A percentile compares a stretch with the other conserved stretches of the same genome.
phyloP scores from a whole-genome alignment of 2,113 vertebrate species.

The Scomber japonicus region DNA sequence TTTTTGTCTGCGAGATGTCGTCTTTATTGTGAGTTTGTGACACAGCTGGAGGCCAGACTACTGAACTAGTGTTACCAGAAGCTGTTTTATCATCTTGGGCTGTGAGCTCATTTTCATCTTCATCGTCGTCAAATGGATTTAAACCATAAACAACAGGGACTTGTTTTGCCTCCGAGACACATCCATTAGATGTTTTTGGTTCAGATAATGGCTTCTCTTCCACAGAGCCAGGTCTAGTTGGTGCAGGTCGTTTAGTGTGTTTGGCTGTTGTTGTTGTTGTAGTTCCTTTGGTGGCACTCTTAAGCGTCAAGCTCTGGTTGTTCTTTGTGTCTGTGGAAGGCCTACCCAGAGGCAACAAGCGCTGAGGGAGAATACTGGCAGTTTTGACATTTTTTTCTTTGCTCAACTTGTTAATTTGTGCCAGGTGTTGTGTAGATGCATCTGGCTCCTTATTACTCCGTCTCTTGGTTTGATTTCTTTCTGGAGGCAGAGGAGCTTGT shows the following conservation, averaged over 20 bases:
- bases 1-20: slow-evolving; percentile 32
- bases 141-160: background rate
- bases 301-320: slow-evolving; percentile 14
- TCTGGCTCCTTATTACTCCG: slow-evolving; percentile 28
- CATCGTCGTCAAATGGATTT: slow-evolving; percentile 72
- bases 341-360: slow-evolving; percentile 28
- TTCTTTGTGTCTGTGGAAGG: slow-evolving; percentile 26
- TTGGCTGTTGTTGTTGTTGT: slow-evolving; percentile 1
- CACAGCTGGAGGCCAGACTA: background rate
- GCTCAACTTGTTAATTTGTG: slow-evolving; percentile 37
- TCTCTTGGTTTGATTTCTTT: slow-evolving; percentile 29
- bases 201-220: slow-evolving; percentile 18
- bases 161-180: background rate
- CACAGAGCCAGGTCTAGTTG: slow-evolving; percentile 39
- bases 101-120: slow-evolving; percentile 24
- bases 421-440: background rate
- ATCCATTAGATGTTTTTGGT: background rate
- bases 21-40: slow-evolving; percentile 29
- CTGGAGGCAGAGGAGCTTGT: slow-evolving; percentile 77
- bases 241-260: slow-evolving; percentile 74
- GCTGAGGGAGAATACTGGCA: slow-evolving; percentile 50
- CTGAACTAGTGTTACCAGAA: background rate
- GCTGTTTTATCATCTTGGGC: slow-evolving; percentile 2
- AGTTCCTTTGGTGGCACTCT: background rate
- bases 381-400: slow-evolving; percentile 59